phyloP scores from a whole-genome alignment of 2,113 vertebrate species.

The Pterocles gutturalis region DNA sequence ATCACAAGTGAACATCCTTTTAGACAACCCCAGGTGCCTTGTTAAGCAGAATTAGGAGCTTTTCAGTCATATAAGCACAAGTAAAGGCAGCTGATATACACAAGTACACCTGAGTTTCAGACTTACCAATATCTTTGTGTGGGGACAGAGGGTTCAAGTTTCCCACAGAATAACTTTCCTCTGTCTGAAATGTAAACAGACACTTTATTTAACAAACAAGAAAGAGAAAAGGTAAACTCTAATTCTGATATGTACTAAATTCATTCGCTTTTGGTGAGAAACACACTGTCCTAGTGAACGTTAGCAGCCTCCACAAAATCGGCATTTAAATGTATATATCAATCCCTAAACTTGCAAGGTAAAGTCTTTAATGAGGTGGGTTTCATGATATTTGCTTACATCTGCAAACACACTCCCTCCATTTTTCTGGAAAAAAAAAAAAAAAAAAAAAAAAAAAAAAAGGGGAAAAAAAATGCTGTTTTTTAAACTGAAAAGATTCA shows the following conservation, averaged over 20 bases:
- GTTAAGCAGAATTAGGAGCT: not conserved
- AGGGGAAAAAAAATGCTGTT: accelerated
- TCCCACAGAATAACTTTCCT: constrained; percentile 59
- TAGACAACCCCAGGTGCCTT: not conserved
- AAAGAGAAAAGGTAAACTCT: not conserved
- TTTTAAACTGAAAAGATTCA: not conserved
- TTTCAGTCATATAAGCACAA: not conserved
- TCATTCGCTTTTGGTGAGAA: not conserved
- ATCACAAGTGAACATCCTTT: not conserved
- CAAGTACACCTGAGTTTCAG: not conserved
- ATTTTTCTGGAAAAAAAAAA: not conserved
- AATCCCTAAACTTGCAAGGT: not conserved
- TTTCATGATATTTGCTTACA: not conserved
- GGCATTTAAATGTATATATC: not conserved
- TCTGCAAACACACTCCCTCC: not conserved
- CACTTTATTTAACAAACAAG: constrained; percentile 41
- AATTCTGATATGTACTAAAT: not conserved
- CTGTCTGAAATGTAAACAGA: constrained; percentile 67
- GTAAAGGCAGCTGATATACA: not conserved
- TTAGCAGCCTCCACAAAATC: not conserved
- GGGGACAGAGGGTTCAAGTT: constrained; percentile 70
- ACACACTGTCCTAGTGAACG: not conserved
- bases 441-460: no score
- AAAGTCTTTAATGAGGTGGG: not conserved
- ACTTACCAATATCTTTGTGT: constrained; percentile 79